These are phyloP conservation scores for Mellilla xanthometata DNA, from an alignment of 2,888 invertebrate species.

Conservation along the genomic window DNA sequence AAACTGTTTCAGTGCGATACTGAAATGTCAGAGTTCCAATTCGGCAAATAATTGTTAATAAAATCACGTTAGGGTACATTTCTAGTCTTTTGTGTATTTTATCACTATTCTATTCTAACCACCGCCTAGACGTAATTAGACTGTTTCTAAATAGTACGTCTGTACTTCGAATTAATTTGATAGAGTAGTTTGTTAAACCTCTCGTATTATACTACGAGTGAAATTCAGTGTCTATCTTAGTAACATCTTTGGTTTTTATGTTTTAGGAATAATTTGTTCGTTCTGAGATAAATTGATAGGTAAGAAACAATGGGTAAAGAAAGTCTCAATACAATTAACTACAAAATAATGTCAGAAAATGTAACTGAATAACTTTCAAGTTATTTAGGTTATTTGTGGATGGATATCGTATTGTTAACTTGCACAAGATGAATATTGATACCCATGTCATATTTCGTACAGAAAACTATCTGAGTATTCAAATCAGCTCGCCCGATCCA, in stretches of 20 bases:
- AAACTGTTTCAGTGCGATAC: too few relatives aligned
- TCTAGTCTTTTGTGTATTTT: too few relatives aligned
- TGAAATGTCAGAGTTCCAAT: too few relatives aligned
- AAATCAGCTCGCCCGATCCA: conserved; percentile 12
- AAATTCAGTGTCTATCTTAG: conserved; percentile 39
- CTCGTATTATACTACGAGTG: conserved; percentile 33
- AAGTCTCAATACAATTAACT: too few relatives aligned
- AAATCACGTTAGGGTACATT: too few relatives aligned
- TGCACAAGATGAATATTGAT: not conserved
- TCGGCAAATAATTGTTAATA: too few relatives aligned
- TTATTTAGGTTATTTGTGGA: conserved; percentile 9
- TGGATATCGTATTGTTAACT: not conserved
- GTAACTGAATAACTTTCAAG: conserved; percentile 35
- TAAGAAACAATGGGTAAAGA: too few relatives aligned
- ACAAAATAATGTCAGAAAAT: too few relatives aligned
- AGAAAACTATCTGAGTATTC: conserved; percentile 14
- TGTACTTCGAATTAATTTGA: conserved; percentile 38
- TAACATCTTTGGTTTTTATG: too few relatives aligned
- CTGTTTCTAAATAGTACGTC: conserved; percentile 35
- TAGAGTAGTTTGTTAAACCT: conserved; percentile 41
- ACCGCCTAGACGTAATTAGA: conserved; percentile 25
- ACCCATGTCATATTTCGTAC: not conserved
- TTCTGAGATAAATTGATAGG: too few relatives aligned
- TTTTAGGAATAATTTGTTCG: too few relatives aligned
- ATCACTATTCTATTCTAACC: conserved; percentile 21